Evolutionary conservation across 2,113 vertebrate species (phyloP).

Genomic region (Mormoops blainvillei): DNA sequence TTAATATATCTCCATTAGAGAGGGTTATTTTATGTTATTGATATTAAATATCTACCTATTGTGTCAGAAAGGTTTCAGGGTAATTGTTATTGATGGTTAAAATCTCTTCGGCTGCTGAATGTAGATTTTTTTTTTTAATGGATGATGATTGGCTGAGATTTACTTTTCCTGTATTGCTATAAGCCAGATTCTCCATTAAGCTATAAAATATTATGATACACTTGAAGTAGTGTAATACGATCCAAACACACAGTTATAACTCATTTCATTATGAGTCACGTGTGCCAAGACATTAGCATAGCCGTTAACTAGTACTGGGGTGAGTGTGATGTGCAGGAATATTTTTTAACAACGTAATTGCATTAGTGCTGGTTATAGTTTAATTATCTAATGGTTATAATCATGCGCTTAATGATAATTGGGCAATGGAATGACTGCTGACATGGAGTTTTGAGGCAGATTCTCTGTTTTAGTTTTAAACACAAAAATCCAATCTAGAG

Average conservation of each 20-base stretch:
- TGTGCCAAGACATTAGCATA: conserved; percentile 68
- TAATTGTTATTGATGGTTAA: conserved; percentile 79
- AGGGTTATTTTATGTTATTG: conserved; percentile 76
- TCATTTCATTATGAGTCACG: conserved; percentile 69
- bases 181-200: conserved; percentile 76
- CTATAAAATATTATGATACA: conserved; percentile 73
- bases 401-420: conserved; percentile 63
- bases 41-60: conserved; percentile 78
- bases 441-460: conserved; percentile 75
- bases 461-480: conserved; percentile 73
- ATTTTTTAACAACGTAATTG: conserved; percentile 68
- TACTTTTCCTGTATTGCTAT: conserved; percentile 73
- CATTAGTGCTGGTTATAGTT: conserved; percentile 71
- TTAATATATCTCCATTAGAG: conserved; percentile 78
- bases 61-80: conserved; percentile 65
- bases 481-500: conserved; percentile 28
- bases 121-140: conserved; percentile 66
- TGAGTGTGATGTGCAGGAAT: conserved; percentile 47
- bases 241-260: conserved; percentile 64
- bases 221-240: conserved; percentile 67
- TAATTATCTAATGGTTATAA: conserved; percentile 72
- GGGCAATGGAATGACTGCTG: conserved; percentile 69
- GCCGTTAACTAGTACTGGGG: conserved; percentile 59
- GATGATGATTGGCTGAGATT: conserved; percentile 71
- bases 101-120: conserved; percentile 37